A percentile compares a stretch with the other conserved stretches of the same genome.
These are phyloP conservation scores for Lamproptera curius DNA, from an alignment of 2,888 invertebrate genomes.

Conservation along the genomic window DNA sequence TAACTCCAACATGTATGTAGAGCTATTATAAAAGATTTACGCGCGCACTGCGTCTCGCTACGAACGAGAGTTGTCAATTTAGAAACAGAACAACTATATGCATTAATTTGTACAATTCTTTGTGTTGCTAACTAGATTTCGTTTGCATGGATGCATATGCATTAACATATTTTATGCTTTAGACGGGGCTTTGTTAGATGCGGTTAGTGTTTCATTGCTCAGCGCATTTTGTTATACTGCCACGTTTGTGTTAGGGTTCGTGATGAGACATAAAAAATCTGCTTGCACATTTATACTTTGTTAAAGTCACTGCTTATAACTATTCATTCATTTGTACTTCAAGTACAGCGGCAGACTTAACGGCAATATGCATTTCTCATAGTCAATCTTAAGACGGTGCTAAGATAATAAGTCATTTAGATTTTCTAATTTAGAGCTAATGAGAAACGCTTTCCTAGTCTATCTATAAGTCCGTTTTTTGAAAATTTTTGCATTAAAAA, in stretches of 20 bases:
- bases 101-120: neutral
- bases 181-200: neutral
- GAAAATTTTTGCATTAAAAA: too few species aligned
- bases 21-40: neutral
- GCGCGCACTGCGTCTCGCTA: neutral
- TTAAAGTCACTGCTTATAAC: neutral
- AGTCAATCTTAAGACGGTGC: too few species aligned
- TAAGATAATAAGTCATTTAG: too few species aligned
- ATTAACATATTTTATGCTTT: neutral
- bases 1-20: neutral
- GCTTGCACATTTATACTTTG: neutral
- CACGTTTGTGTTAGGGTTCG: neutral
- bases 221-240: neutral
- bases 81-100: neutral
- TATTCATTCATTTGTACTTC: neutral
- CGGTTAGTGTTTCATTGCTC: neutral
- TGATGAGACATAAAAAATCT: neutral
- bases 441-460: too few species aligned
- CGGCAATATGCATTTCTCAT: too few species aligned
- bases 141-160: neutral
- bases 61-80: neutral
- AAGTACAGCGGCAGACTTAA: too few species aligned
- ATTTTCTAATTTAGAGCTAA: too few species aligned
- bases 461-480: too few species aligned
- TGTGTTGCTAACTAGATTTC: conserved; percentile 3